Evolutionary conservation across 2,797 vertebrate genomes (phyloP).

Genomic region (Cirrhinus mrigala): DNA sequence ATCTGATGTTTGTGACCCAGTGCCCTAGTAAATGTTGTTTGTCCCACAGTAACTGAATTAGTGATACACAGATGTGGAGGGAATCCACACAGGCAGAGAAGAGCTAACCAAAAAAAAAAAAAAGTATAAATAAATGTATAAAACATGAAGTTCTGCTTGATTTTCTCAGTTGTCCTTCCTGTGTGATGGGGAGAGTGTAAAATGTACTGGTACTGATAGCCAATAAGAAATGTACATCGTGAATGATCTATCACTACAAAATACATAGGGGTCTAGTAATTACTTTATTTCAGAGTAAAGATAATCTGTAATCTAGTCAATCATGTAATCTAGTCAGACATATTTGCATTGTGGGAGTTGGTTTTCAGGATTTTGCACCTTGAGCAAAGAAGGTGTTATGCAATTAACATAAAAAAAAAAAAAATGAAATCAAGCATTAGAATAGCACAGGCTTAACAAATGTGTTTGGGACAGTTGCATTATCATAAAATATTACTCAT

Average conservation of each 20-base stretch:
- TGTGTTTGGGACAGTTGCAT: too few species aligned
- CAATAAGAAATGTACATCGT: neutral
- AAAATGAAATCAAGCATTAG: too few species aligned
- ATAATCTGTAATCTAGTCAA: neutral
- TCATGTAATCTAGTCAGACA: neutral
- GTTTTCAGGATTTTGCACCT: too few species aligned
- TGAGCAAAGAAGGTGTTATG: too few species aligned
- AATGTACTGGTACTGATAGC: neutral
- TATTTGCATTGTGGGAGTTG: too few species aligned
- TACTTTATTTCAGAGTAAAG: neutral
- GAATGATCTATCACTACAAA: neutral
- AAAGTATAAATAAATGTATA: neutral
- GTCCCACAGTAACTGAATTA: neutral
- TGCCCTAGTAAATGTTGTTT: neutral
- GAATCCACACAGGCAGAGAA: neutral
- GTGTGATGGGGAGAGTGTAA: neutral
- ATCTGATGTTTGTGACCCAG: slow-evolving; percentile 21
- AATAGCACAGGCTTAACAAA: too few species aligned
- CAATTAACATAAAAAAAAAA: too few species aligned
- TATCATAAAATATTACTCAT: too few species aligned
- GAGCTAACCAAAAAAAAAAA: neutral
- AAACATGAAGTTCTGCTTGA: neutral
- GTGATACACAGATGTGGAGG: neutral
- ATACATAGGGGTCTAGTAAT: neutral
- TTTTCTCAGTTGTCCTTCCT: neutral